Base-by-base conservation (phyloP, 2,888 invertebrate genomes). In the Andrena trimmerana region DNA sequence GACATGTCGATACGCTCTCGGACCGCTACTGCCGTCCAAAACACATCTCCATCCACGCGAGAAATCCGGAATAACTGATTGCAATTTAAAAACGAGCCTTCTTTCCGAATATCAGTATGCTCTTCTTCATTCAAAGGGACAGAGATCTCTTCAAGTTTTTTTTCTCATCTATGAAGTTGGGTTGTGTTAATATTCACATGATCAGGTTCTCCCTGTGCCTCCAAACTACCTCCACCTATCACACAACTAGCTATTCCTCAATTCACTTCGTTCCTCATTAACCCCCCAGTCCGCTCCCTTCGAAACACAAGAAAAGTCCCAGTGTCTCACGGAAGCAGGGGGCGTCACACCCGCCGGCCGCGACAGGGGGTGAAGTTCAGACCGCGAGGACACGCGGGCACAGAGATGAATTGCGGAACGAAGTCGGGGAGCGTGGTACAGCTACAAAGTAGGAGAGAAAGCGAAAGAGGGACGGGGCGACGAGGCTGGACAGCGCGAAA, bases 361-460 rank as follows among this genome's bases (percentile, higher is more conserved):
- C 63, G 63, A 60, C 68, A 78, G 67, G 70, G 81, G 74, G 62
- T 74, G 82, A 77, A 85, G 71, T 75, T 70, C 77, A 77, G 68
- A 59, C 66, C 67, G 65, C 78, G 78, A 71, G 72, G 48, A 71
- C 69, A 50, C 78, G 72, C 71, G 74, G 50, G 69, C 72, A 69
- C 54, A 70, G 84, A 86, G 88, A 90, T 90, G 90, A 90, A 90
- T 91, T 88, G 90, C 87, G 85, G 89, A 91, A 89, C 90, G 88
- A 89, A 86, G 83, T 84, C 67, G 60, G n/a, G 57, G 68, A 76
- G 73, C 77, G 65, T 68, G 69, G 54, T 57, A 59, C 54, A 60
- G 66, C 42, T 42, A 62, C 68, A 72, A 70, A 71, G 71, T 68
- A 77, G 63, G 31, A 72, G 72, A 75, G 75, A 50, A 67, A 31